Base-by-base conservation (phyloP, 1,140 invertebrate genomes). In the Coboldia fuscipes region DNA sequence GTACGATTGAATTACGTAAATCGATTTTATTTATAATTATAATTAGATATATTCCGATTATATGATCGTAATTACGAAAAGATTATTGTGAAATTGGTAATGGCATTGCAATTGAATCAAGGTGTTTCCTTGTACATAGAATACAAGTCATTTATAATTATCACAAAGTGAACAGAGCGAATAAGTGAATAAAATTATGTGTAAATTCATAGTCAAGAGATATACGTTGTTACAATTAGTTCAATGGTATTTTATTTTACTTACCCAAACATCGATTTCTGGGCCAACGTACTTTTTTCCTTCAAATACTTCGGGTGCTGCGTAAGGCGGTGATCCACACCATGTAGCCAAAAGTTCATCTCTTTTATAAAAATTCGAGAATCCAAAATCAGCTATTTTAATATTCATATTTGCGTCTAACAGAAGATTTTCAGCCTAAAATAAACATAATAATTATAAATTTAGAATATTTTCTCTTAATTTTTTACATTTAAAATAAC, bases 311-410 rank as follows among this genome's bases (percentile, higher is more conserved):
- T 97, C 92, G 14, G 92, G 92, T 13, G 92, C 90, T 33, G 92
- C 92, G 60, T 97, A 97, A 15, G 90, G 90, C n/a, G 90, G 92
- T 27, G 83, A 89, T 2, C 88, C 88, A 62, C 90, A 97, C 89
- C 89, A 96, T 24, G 92, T 97, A 33, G 75, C 79, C 24, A 93
- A 61, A 19, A 82, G 65, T 40, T 80, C 71, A 30, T 80, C 82
- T 26, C 70, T 65, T 47, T 75, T 74, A 56, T 81, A 90, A 58
- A 84, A 82, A 61, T 93, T 93, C 45, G 83, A 88, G 65, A 93
- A 93, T 42, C 88, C 88, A 64, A 93, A 93, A 62, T 93, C 88
- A 48, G 89, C 89, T 47, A 97, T 77, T 68, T 94, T 97, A 46
- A 94, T 92, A 57, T 92, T 90, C 67, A 85, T 80, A 57, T 89